Evolutionary conservation across 2,888 invertebrate species (phyloP).

Genomic region (Chymomyza fuscimana): DNA sequence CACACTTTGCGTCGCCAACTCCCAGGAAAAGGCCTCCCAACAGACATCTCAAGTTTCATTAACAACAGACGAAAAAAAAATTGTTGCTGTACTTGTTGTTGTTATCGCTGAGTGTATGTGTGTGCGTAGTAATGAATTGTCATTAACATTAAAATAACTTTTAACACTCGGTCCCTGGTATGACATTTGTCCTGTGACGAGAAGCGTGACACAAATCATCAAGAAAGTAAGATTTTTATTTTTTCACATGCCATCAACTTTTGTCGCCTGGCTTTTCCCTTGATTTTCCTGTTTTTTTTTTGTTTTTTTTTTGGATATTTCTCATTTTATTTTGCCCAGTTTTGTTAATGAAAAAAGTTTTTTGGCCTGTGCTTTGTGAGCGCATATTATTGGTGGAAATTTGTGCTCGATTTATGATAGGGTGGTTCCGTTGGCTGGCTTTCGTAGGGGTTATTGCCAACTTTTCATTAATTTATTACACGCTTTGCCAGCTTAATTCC

Average conservation of each 20-base stretch:
- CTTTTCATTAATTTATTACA: conserved; percentile 70
- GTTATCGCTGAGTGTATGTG: not conserved
- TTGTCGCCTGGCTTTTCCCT: conserved; percentile 40
- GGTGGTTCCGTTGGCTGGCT: not conserved
- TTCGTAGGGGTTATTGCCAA: conserved; percentile 30
- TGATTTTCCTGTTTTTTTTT: not conserved
- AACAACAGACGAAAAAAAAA: not conserved
- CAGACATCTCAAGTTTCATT: not conserved
- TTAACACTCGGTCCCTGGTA: conserved; percentile 52
- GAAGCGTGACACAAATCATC: conserved; percentile 25
- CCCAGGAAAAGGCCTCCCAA: conserved; percentile 18
- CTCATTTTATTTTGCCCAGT: conserved; percentile 11
- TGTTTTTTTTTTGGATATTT: not conserved
- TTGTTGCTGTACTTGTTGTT: not conserved
- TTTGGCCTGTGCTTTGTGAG: conserved; percentile 16
- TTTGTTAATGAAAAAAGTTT: conserved; percentile 69
- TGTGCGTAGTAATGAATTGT: conserved; percentile 56
- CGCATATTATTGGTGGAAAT: conserved; percentile 19
- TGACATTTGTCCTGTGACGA: conserved; percentile 28
- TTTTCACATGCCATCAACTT: conserved; percentile 40
- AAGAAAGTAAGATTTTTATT: conserved; percentile 21
- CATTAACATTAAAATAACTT: conserved; percentile 68
- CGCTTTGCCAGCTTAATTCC: conserved; percentile 36
- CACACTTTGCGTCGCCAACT: conserved; percentile 32
- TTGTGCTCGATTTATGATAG: conserved; percentile 7